Percentiles rank a stretch among this genome's conserved stretches.
Evolutionary conservation across 2,888 invertebrate genomes (phyloP).

Genomic region (Phalangium opilio): DNA sequence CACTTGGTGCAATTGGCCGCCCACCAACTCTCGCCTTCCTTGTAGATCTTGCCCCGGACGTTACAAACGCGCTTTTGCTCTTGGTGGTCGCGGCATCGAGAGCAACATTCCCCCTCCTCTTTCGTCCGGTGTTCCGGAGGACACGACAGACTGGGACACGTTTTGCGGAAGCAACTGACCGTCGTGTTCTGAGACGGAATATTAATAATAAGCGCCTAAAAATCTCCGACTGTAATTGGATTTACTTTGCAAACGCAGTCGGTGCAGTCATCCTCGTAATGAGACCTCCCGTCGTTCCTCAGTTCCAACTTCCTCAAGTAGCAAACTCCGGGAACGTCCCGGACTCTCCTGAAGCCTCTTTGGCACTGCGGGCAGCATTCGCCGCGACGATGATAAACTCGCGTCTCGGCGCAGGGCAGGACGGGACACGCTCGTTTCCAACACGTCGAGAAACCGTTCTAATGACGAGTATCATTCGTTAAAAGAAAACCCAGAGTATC

Average conservation of each 20-base stretch:
- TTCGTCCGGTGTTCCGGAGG: slow-evolving; percentile 44
- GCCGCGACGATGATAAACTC: slow-evolving; percentile 32
- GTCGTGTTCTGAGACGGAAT: slow-evolving; percentile 44
- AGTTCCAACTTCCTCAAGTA: too few relatives aligned
- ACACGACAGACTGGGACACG: slow-evolving; percentile 83
- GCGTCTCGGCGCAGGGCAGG: slow-evolving; percentile 16
- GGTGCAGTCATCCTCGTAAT: too few relatives aligned
- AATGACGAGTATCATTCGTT: too few relatives aligned
- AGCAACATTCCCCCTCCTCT: slow-evolving; percentile 30
- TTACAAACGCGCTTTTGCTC: slow-evolving; percentile 15
- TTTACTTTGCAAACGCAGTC: too few relatives aligned
- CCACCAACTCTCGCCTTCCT: slow-evolving; percentile 38
- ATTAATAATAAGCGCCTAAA: neutral
- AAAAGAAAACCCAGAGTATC: too few relatives aligned
- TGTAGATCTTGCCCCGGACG: slow-evolving; percentile 38
- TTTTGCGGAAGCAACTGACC: slow-evolving; percentile 57
- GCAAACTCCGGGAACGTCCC: too few relatives aligned
- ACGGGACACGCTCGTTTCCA: slow-evolving; percentile 18
- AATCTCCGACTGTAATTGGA: too few relatives aligned
- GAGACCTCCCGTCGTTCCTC: too few relatives aligned
- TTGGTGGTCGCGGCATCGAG: slow-evolving; percentile 24
- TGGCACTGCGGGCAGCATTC: slow-evolving; percentile 59
- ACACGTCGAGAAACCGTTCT: slow-evolving; percentile 24
- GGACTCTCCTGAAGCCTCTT: slow-evolving; percentile 25
- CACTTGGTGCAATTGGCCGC: slow-evolving; percentile 46